These are phyloP conservation scores for Antheraea mylitta DNA, from an alignment of 1,140 invertebrate species.

Conservation along the genomic window DNA sequence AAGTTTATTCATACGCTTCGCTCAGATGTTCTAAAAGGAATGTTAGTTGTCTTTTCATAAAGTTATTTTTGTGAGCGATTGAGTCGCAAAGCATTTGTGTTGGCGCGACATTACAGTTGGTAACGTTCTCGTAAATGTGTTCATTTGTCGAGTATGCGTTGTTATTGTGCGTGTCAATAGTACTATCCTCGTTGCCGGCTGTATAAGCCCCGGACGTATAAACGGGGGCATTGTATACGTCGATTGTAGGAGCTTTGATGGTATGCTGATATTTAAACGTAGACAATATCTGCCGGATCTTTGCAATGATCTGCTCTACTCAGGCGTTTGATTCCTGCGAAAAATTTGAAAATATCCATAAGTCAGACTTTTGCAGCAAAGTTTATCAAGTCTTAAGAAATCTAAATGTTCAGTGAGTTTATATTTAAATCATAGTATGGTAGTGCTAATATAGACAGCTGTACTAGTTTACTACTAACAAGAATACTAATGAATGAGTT, in stretches of 20 bases:
- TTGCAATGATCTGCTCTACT: conserved; percentile 89
- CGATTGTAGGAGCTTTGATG: conserved; percentile 76
- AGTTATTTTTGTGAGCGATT: conserved; percentile 72
- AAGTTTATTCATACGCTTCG: conserved; percentile 79
- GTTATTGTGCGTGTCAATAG: conserved; percentile 55
- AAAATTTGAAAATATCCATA: conserved; percentile 69
- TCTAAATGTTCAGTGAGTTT: conserved; percentile 42
- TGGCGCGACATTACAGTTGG: conserved; percentile 70
- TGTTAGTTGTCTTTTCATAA: conserved; percentile 74
- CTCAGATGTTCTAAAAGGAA: conserved; percentile 81
- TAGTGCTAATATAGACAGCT: conserved; percentile 32
- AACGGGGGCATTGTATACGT: conserved; percentile 67
- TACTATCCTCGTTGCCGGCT: conserved; percentile 54
- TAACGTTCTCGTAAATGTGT: conserved; percentile 63
- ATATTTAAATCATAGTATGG: neutral
- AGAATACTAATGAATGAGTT: conserved; percentile 42
- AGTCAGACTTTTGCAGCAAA: conserved; percentile 57
- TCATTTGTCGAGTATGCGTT: conserved; percentile 35
- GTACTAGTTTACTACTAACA: conserved; percentile 61
- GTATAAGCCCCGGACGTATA: conserved; percentile 38
- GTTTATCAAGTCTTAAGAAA: conserved; percentile 32
- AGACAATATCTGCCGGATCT: conserved; percentile 86
- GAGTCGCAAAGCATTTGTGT: conserved; percentile 70
- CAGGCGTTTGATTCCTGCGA: conserved; percentile 87
- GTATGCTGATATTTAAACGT: conserved; percentile 86